These are phyloP conservation scores for Maniola jurtina DNA, from an alignment of 1,140 invertebrate genomes.

Conservation along the genomic window DNA sequence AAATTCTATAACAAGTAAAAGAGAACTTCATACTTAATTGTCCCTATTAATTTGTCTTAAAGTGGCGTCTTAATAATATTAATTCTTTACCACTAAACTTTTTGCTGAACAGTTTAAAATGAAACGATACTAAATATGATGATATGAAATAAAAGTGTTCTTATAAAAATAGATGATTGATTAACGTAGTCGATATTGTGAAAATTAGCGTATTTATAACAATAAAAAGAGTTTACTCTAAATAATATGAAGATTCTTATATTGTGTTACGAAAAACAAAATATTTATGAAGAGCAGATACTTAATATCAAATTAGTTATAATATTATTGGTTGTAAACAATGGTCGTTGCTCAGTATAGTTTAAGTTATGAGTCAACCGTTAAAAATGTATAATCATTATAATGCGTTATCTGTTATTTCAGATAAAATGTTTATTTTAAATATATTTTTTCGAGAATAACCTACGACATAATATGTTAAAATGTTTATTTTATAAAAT, in stretches of 20 bases:
- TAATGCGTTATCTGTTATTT: too few species aligned
- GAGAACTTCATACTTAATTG: neutral
- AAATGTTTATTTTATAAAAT: too few species aligned
- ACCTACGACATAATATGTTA: too few species aligned
- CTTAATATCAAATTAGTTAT: slow-evolving; percentile 5
- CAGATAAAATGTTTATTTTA: too few species aligned
- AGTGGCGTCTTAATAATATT: slow-evolving; percentile 21
- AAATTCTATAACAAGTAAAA: too few species aligned
- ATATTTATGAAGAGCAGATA: neutral
- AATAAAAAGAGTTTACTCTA: slow-evolving; percentile 3
- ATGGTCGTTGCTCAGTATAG: slow-evolving; percentile 9
- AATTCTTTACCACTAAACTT: slow-evolving; percentile 9
- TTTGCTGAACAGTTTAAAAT: slow-evolving; percentile 31
- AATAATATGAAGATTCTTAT: neutral
- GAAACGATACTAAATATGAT: slow-evolving; percentile 29
- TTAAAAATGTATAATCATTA: neutral
- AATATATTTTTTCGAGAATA: too few species aligned
- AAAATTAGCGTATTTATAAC: slow-evolving; percentile 1
- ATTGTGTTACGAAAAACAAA: neutral
- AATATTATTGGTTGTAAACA: slow-evolving; percentile 4
- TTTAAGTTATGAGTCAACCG: slow-evolving; percentile 4
- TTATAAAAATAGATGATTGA: slow-evolving; percentile 66
- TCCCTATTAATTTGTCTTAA: neutral
- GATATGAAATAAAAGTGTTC: slow-evolving; percentile 73
- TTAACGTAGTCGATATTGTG: slow-evolving; percentile 16